Base-by-base conservation (phyloP, 2,113 vertebrate genomes). In the Eonycteris spelaea region DNA sequence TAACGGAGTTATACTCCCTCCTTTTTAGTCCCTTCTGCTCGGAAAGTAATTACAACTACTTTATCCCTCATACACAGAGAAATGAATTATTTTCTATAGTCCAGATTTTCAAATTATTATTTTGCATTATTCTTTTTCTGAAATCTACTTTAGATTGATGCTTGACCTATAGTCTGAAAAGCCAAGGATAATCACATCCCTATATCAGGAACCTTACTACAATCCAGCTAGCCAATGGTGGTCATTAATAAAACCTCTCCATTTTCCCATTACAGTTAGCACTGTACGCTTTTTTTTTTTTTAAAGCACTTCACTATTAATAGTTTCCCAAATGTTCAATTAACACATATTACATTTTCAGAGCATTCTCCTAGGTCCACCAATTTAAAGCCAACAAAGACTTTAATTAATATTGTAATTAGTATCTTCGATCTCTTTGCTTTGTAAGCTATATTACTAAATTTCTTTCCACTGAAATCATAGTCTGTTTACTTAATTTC, bases 401-500 rank as follows among this genome's bases (percentile, higher is more conserved):
- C 16, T 57, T 24, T 74, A 73, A 97, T 86, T 77, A 95, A 74
- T 67, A 90, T 18, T 68, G 3, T 67, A 91, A 96, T 94, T 94
- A 78, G 22, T 57, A 57, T 75, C 15, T 86, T 90, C 11, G 19
- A 59, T 71, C 38, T 79, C 35, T 90, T 86, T 73, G 30, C 38
- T 57, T 92, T 92, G n/a, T 86, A 91, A 85, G 1, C 30, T 61
- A n/a, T 68, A 30, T 10, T 77, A 82, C 48, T 71, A 48, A 65
- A 77, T 85, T 83, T 92, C 63, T 84, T 88, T 80, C 65, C 65
- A 38, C 22, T 90, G 48, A 84, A 93, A 96, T 68, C 73, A 67
- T 19, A 91, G 21, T 89, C 48, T 71, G 0, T 86, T 78, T 95
- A 88, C 22, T 86, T 87, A 78, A 65, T 89, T 86, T 93, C 26